A percentile compares a stretch with the other conserved stretches of the same genome.
Evolutionary conservation across 2,888 invertebrate genomes (phyloP).

Genomic region (Spodoptera exigua): DNA sequence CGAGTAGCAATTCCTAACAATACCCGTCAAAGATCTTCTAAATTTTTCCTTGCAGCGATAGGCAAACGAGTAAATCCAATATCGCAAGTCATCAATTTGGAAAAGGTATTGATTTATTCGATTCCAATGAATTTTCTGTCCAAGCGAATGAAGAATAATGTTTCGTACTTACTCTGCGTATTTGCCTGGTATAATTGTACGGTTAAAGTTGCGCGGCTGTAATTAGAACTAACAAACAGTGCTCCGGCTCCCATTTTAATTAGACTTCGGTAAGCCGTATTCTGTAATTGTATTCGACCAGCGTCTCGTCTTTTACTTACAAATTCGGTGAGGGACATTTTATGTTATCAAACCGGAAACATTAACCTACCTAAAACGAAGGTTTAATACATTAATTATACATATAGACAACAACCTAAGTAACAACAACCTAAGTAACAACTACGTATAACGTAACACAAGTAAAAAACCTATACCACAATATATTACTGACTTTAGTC

Average conservation of each 20-base stretch:
- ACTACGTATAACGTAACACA: too few relatives aligned
- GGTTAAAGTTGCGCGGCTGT: constrained; percentile 32
- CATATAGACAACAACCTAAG: too few relatives aligned
- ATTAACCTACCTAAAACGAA: too few relatives aligned
- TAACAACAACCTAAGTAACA: too few relatives aligned
- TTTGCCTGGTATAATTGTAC: constrained; percentile 37
- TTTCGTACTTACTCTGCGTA: constrained; percentile 33
- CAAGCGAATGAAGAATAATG: constrained; percentile 35
- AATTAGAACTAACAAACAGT: constrained; percentile 41
- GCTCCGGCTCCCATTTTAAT: constrained; percentile 39
- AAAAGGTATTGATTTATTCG: constrained; percentile 53
- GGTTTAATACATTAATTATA: too few relatives aligned
- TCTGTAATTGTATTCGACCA: constrained; percentile 24
- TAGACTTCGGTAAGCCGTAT: constrained; percentile 25
- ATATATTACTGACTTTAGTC: too few relatives aligned
- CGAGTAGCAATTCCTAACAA: constrained; percentile 48
- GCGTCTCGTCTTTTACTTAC: constrained; percentile 14
- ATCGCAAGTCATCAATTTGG: constrained; percentile 60
- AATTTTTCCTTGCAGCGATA: constrained; percentile 43
- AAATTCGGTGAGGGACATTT: constrained; percentile 7
- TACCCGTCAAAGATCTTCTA: constrained; percentile 52
- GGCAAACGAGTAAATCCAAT: constrained; percentile 64
- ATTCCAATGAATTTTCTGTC: constrained; percentile 38
- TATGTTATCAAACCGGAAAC: too few relatives aligned
- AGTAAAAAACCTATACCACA: too few relatives aligned